Conservation (phyloP, 2,113 vertebrate genomes). For the Ammospiza nelsoni region DNA sequence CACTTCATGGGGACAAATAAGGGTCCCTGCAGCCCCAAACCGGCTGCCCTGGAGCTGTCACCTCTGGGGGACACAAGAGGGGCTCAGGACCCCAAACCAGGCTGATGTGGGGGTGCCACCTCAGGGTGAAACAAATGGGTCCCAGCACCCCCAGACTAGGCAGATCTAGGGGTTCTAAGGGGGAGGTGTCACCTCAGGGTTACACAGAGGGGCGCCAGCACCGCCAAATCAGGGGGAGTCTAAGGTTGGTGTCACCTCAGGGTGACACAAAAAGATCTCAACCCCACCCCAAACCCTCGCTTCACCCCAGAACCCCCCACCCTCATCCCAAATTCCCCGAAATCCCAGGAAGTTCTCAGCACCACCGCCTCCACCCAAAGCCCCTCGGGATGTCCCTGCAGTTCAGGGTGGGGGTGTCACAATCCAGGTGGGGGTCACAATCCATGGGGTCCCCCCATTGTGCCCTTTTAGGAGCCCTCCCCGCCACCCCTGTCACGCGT, state of each 20-base stretch:
- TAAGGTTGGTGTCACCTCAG: too few relatives aligned
- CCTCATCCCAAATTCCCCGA: background rate
- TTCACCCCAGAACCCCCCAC: background rate
- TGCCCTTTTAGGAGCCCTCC: background rate
- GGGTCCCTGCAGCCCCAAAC: too few relatives aligned
- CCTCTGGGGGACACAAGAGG: background rate
- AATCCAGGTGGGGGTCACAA: background rate
- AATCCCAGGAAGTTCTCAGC: background rate
- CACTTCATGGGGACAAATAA: too few relatives aligned
- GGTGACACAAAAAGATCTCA: background rate
- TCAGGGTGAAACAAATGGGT: too few relatives aligned
- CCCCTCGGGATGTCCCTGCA: background rate
- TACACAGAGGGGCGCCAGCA: too few relatives aligned
- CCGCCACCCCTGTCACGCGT: background rate
- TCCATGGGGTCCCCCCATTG: background rate
- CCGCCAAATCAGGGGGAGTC: too few relatives aligned
- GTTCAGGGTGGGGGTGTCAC: background rate
- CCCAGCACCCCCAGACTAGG: background rate
- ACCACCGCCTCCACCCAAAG: too few relatives aligned
- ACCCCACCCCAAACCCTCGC: too few relatives aligned
- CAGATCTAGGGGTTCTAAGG: too few relatives aligned
- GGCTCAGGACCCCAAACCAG: too few relatives aligned
- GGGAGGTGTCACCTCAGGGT: too few relatives aligned
- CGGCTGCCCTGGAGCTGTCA: background rate
- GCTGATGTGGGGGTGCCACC: too few relatives aligned